phyloP scores from a whole-genome alignment of 2,888 invertebrate genomes.

The Penaeus monodon region DNA sequence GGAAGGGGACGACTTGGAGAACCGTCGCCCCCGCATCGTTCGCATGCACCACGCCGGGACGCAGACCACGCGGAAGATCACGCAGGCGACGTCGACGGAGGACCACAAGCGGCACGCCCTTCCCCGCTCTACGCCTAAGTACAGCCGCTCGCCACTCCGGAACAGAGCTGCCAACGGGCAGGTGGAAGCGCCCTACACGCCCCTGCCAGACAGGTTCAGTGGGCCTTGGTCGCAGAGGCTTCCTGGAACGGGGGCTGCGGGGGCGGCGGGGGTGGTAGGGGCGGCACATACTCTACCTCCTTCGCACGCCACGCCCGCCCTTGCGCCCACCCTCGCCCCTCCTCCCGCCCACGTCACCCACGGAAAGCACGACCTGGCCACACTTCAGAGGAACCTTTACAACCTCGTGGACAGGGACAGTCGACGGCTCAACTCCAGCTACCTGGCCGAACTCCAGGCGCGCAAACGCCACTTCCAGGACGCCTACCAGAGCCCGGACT shows the following conservation, averaged over 20 bases:
- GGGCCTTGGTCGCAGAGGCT: slow-evolving; percentile 47
- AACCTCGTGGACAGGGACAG: slow-evolving; percentile 22
- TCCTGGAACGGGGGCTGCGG: neutral
- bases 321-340: neutral
- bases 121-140: neutral
- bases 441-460: slow-evolving; percentile 3
- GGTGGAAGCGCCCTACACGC: slow-evolving; percentile 15
- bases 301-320: neutral
- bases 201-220: slow-evolving; percentile 54
- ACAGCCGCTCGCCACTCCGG: slow-evolving; percentile 20
- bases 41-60: slow-evolving; percentile 20
- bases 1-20: slow-evolving; percentile 10
- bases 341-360: neutral
- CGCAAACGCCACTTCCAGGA: slow-evolving; percentile 19
- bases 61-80: slow-evolving; percentile 19
- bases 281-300: neutral
- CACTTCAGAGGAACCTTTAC: slow-evolving; percentile 50
- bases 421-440: neutral
- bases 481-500: slow-evolving; percentile 4
- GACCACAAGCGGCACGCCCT: neutral
- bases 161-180: slow-evolving; percentile 33
- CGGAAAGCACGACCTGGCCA: slow-evolving; percentile 25
- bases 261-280: neutral
- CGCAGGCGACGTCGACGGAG: slow-evolving; percentile 14
- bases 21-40: neutral